A percentile compares a stretch with the other conserved stretches of the same genome.
Conservation (phyloP, 1,140 invertebrate species). For the Lysiphlebus fabarum region DNA sequence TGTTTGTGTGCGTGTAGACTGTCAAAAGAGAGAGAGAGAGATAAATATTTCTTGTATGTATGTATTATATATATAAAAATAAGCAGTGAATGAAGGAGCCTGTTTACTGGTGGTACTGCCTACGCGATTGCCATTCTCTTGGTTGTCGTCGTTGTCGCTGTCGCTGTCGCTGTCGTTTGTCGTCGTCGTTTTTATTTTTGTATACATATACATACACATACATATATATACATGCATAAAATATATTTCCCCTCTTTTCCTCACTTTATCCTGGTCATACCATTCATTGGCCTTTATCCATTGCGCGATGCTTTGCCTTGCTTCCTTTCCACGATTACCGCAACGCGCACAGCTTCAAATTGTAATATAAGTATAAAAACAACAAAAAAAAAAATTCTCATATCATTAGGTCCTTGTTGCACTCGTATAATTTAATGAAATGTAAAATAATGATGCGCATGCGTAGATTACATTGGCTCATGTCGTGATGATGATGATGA, state of each 20-base stretch:
- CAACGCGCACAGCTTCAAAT: too few relatives aligned
- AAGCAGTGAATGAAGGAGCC: constrained; percentile 53
- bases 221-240: too few relatives aligned
- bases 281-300: background rate
- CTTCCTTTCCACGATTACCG: too few relatives aligned
- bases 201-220: too few relatives aligned
- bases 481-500: background rate
- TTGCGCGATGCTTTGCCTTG: too few relatives aligned
- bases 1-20: constrained; percentile 38
- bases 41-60: constrained; percentile 43
- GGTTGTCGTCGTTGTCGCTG: too few relatives aligned
- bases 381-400: background rate
- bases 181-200: background rate
- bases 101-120: constrained; percentile 47
- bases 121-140: constrained; percentile 39
- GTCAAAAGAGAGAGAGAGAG: too few relatives aligned
- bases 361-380: too few relatives aligned
- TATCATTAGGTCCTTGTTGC: background rate
- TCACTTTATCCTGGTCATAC: background rate
- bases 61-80: too few relatives aligned
- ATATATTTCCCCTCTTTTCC: background rate
- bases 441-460: background rate
- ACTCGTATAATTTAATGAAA: background rate
- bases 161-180: too few relatives aligned
- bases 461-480: constrained; percentile 4